phyloP scores from a whole-genome alignment of 1,140 invertebrate species.

The Palaemon carinicauda region DNA sequence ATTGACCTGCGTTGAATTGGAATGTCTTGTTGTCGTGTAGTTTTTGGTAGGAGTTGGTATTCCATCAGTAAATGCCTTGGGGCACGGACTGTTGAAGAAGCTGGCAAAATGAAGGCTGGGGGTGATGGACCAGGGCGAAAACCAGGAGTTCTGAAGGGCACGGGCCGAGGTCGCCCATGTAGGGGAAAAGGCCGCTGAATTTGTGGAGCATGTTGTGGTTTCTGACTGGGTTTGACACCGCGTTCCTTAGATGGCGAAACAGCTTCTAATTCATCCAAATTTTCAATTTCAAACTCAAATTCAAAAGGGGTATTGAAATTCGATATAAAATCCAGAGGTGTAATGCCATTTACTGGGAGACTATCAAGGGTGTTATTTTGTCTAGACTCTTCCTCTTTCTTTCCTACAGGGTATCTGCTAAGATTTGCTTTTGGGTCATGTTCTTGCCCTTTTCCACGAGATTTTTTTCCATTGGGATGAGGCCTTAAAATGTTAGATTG shows the following conservation, averaged over 20 bases:
- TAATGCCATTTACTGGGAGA: neutral
- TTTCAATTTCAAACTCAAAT: too few relatives aligned
- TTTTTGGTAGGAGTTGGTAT: slow-evolving; percentile 20
- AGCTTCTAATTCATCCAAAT: too few relatives aligned
- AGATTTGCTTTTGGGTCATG: too few relatives aligned
- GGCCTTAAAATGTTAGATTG: too few relatives aligned
- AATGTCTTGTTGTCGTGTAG: slow-evolving; percentile 42
- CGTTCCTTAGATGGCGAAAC: neutral
- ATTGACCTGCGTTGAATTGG: slow-evolving; percentile 12
- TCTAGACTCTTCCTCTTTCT: neutral
- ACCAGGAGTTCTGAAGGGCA: neutral
- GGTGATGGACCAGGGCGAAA: slow-evolving; percentile 34
- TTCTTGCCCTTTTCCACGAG: too few relatives aligned
- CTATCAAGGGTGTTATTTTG: neutral
- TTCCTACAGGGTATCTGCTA: neutral
- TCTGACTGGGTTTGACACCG: neutral
- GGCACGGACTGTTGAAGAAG: slow-evolving; percentile 25
- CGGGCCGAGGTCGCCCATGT: neutral
- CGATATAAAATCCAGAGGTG: neutral
- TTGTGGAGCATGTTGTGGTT: neutral
- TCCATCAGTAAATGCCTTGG: slow-evolving; percentile 36
- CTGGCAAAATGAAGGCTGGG: slow-evolving; percentile 38
- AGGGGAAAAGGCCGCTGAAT: neutral
- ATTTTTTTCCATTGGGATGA: too few relatives aligned
- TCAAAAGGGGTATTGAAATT: neutral